A percentile compares a stretch with the other conserved stretches of the same genome.
These are phyloP conservation scores for Arnoldichthys spilopterus DNA, from an alignment of 2,797 vertebrate genomes.

Conservation along the genomic window DNA sequence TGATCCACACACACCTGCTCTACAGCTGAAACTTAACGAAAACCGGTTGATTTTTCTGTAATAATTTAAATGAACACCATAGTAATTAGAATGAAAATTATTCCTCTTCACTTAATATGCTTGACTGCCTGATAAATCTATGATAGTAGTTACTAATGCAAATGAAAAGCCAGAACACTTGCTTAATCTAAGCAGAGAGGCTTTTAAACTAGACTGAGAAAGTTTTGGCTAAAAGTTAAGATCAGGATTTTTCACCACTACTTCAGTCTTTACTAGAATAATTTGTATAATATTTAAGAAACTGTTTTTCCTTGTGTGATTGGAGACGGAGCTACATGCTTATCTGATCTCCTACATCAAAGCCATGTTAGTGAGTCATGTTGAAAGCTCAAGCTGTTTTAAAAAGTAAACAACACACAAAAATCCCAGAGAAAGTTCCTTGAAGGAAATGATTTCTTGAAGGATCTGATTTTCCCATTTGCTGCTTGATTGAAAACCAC, in stretches of 20 bases:
- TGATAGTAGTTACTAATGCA: too few species aligned
- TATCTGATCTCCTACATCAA: background rate
- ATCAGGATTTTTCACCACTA: background rate
- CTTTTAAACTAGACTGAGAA: background rate
- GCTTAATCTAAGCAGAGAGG: too few species aligned
- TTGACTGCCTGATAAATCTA: background rate
- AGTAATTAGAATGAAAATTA: background rate
- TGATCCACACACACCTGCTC: too few species aligned
- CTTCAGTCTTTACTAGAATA: background rate
- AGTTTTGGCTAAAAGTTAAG: background rate
- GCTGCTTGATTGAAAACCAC: background rate
- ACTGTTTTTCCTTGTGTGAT: background rate
- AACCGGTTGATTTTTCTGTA: background rate
- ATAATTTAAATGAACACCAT: background rate
- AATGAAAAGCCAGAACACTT: background rate
- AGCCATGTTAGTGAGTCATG: background rate
- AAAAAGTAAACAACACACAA: background rate
- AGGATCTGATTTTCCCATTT: background rate
- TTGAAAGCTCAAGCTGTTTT: background rate
- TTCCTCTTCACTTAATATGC: background rate
- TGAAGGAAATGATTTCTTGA: too few species aligned
- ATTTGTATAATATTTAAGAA: background rate
- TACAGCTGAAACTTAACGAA: background rate
- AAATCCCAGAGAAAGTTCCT: too few species aligned
- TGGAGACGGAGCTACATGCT: background rate